Conservation (phyloP, 2,888 invertebrate species). For the Ophraella communa region DNA sequence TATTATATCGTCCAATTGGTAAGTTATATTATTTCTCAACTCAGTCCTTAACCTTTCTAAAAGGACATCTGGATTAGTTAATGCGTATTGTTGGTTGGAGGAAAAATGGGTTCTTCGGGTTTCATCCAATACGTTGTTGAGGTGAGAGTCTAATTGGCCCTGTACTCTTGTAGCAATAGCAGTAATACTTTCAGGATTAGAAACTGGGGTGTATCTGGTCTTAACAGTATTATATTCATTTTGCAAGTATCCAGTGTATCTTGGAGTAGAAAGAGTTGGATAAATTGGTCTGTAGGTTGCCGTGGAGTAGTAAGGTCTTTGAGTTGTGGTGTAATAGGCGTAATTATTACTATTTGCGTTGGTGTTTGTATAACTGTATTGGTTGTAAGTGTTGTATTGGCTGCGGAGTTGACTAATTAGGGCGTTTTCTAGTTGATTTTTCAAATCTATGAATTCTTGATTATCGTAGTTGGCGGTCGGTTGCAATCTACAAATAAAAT, state of each 20-base stretch:
- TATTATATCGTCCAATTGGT: slow-evolving; percentile 51
- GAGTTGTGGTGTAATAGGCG: slow-evolving; percentile 29
- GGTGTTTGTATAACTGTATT: slow-evolving; percentile 1
- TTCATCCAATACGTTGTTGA: slow-evolving; percentile 50
- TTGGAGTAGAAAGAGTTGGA: slow-evolving; percentile 9
- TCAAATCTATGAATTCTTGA: slow-evolving; percentile 51
- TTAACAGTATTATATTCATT: slow-evolving; percentile 14
- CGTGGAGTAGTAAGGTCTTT: slow-evolving; percentile 35
- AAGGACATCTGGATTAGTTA: slow-evolving; percentile 46
- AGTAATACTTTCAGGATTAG: slow-evolving; percentile 49
- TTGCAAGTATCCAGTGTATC: slow-evolving; percentile 4
- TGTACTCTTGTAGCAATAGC: slow-evolving; percentile 53
- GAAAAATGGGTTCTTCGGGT: slow-evolving; percentile 46
- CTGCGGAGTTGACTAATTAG: slow-evolving; percentile 47
- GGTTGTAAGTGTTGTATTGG: slow-evolving; percentile 28
- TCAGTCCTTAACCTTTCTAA: slow-evolving; percentile 51
- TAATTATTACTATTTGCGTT: slow-evolving; percentile 21
- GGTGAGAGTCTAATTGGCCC: slow-evolving; percentile 46
- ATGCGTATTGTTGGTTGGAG: slow-evolving; percentile 32
- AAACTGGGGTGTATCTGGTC: slow-evolving; percentile 42
- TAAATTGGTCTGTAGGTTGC: slow-evolving; percentile 16
- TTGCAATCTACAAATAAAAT: slow-evolving; percentile 34
- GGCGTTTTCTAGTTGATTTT: slow-evolving; percentile 49
- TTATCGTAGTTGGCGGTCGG: slow-evolving; percentile 51
- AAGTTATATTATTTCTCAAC: slow-evolving; percentile 51